These are phyloP conservation scores for Atta colombica DNA, from an alignment of 1,140 invertebrate genomes.

Conservation along the genomic window DNA sequence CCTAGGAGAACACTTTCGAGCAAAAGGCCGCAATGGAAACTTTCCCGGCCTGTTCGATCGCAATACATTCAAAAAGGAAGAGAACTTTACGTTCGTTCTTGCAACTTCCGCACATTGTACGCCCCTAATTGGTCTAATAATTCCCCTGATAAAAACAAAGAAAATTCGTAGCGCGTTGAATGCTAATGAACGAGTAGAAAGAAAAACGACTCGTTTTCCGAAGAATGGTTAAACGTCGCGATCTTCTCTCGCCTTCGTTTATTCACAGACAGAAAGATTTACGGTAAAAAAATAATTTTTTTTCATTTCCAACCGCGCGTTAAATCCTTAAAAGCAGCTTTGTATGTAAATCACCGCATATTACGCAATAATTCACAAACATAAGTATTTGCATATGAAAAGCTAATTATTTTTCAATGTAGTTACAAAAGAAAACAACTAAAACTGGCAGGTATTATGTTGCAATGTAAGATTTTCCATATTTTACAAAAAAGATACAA, in stretches of 20 bases:
- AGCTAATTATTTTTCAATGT: background rate
- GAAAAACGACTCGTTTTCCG: conserved; percentile 31
- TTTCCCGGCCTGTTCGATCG: conserved; percentile 39
- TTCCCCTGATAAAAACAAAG: conserved; percentile 35
- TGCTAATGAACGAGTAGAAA: conserved; percentile 49
- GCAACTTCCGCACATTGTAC: conserved; percentile 46
- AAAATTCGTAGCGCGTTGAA: conserved; percentile 55
- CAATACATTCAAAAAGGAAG: conserved; percentile 25
- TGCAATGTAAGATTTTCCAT: background rate
- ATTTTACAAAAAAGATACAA: background rate
- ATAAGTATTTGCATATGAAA: background rate
- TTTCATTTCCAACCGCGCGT: conserved; percentile 14
- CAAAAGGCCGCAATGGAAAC: conserved; percentile 1
- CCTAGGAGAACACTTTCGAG: conserved; percentile 37
- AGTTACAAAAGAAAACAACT: background rate
- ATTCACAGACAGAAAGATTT: conserved; percentile 2
- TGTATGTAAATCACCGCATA: background rate
- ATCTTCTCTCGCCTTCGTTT: conserved; percentile 27
- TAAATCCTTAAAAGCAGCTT: conserved; percentile 21
- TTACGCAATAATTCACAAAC: conserved; percentile 7
- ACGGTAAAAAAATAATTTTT: conserved; percentile 6
- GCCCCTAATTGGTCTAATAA: conserved; percentile 53
- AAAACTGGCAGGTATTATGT: background rate
- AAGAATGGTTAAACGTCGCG: conserved; percentile 43
- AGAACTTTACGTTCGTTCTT: conserved; percentile 47